phyloP scores from a whole-genome alignment of 2,113 vertebrate species.

The Chloropsis cyanopogon region DNA sequence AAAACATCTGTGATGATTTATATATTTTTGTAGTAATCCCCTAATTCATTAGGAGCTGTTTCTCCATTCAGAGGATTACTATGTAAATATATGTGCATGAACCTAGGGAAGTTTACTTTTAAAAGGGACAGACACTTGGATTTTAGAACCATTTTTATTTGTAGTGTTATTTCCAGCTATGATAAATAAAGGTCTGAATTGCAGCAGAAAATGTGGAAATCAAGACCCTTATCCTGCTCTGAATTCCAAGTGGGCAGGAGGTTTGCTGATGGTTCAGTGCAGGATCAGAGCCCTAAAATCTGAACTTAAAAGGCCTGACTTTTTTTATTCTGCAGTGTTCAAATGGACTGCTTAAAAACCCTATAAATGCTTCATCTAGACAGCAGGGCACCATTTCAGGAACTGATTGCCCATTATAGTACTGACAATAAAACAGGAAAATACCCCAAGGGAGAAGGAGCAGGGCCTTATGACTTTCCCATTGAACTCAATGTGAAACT shows the following conservation, averaged over 20 bases:
- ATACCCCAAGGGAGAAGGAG: conserved; percentile 41
- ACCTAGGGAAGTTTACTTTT: conserved; percentile 39
- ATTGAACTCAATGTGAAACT: conserved; percentile 49
- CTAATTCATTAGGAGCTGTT: conserved; percentile 16
- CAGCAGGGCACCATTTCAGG: conserved; percentile 63
- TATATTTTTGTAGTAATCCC: conserved; percentile 23
- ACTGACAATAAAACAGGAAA: conserved; percentile 57
- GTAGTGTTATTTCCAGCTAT: conserved; percentile 30
- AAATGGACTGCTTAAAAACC: conserved; percentile 51
- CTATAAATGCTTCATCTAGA: conserved; percentile 63
- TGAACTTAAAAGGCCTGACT: background rate
- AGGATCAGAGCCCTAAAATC: conserved; percentile 26
- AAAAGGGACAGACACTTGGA: conserved; percentile 1
- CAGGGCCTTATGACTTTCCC: conserved; percentile 34
- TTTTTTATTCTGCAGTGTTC: conserved; percentile 40
- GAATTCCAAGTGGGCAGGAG: conserved; percentile 19
- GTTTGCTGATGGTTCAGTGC: background rate
- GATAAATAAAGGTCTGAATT: conserved; percentile 50
- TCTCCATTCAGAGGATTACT: conserved; percentile 18
- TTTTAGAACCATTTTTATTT: conserved; percentile 39
- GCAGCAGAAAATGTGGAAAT: background rate
- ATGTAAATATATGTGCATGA: conserved; percentile 57
- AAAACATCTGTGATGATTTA: conserved; percentile 33
- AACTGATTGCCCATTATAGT: conserved; percentile 64
- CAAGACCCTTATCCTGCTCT: background rate